Conservation (phyloP, 53 echinoderm and acorn worm genomes). For the Temnopleurus reevesii region DNA sequence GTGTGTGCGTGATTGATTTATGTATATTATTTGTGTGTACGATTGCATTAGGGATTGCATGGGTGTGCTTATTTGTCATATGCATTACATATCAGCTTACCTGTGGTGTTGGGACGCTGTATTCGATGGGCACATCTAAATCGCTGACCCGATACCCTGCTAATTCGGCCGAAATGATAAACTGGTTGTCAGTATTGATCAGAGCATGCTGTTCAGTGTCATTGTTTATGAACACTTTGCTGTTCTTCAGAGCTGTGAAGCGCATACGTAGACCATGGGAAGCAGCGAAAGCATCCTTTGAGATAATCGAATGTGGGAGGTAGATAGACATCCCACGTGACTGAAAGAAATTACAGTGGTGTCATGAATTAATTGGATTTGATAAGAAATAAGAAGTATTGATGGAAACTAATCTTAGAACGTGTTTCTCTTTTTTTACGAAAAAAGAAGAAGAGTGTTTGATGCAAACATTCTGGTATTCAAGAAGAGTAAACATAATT, state of each 20-base stretch:
- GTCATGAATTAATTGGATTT: too few species aligned
- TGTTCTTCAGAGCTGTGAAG: slow-evolving; percentile 53
- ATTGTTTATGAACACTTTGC: slow-evolving; percentile 34
- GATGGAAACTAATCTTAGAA: too few species aligned
- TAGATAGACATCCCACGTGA: slow-evolving; percentile 3
- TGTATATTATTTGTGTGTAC: background rate
- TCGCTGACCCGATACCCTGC: slow-evolving; percentile 28
- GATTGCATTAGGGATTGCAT: background rate
- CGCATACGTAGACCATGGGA: slow-evolving; percentile 30
- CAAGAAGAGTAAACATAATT: too few species aligned
- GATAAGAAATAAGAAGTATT: too few species aligned
- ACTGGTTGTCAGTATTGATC: slow-evolving; percentile 27
- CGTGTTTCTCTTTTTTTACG: too few species aligned
- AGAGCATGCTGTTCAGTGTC: background rate
- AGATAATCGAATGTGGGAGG: slow-evolving; percentile 3
- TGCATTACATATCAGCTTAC: background rate
- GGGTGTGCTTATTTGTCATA: background rate
- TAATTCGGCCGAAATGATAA: slow-evolving; percentile 51
- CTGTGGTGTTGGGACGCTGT: slow-evolving; percentile 29
- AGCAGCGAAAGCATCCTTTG: background rate
- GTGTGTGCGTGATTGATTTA: background rate
- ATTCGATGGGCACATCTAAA: slow-evolving; percentile 28
- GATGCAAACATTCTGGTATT: too few species aligned
- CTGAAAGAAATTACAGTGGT: too few species aligned
- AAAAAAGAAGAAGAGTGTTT: too few species aligned